Percentiles rank a stretch among this genome's conserved stretches.
Conservation (phyloP, 2,113 vertebrate species). For the Xyrauchen texanus region DNA sequence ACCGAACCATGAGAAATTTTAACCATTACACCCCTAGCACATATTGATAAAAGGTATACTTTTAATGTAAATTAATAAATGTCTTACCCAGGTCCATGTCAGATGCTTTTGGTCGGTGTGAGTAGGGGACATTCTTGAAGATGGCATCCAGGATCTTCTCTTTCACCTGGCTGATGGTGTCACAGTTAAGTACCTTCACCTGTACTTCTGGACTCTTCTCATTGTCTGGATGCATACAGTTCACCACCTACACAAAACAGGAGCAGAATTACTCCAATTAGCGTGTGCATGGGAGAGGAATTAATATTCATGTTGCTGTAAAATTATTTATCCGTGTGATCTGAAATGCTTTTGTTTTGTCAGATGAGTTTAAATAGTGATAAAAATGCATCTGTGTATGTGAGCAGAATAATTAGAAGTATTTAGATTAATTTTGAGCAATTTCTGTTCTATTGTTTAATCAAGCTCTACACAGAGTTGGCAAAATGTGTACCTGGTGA, state of each 20-base stretch:
- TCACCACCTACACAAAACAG: slow-evolving; percentile 81
- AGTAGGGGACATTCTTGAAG: slow-evolving; percentile 96
- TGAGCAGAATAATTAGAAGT: neutral
- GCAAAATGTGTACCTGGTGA: neutral
- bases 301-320: slow-evolving; percentile 1
- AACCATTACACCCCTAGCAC: too few species aligned
- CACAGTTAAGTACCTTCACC: slow-evolving; percentile 94
- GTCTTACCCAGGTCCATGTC: slow-evolving; percentile 95
- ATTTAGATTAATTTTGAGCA: neutral
- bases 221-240: slow-evolving; percentile 94
- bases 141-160: slow-evolving; percentile 98
- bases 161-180: slow-evolving; percentile 97
- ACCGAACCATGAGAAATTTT: too few species aligned
- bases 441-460: neutral
- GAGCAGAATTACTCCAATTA: slow-evolving; percentile 4
- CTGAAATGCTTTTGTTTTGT: neutral
- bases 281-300: neutral
- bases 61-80: too few species aligned
- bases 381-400: neutral
- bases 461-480: neutral
- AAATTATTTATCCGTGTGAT: neutral
- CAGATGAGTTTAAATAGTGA: neutral
- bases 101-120: slow-evolving; percentile 91
- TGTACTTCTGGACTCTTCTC: slow-evolving; percentile 93
- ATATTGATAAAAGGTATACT: too few species aligned